Conservation (phyloP, 2,113 vertebrate genomes). For the Caranx ignobilis region DNA sequence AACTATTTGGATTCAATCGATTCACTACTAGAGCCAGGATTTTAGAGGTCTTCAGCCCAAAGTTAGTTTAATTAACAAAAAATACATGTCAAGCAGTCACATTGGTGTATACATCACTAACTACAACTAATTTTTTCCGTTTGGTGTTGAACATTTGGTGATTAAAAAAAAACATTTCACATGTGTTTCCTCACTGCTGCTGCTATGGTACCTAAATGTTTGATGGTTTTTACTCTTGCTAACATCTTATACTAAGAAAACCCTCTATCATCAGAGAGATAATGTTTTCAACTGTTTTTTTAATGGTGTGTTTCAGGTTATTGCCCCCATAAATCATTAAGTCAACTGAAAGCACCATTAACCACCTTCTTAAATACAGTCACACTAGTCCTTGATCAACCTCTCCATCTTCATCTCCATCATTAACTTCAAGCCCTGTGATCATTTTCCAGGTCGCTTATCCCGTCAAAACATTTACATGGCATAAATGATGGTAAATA, state of each 20-base stretch:
- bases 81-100: no score
- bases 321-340: constrained; percentile 5
- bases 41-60: background rate
- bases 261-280: background rate
- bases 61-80: background rate
- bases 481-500: constrained; percentile 30
- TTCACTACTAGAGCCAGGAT: background rate
- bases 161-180: background rate
- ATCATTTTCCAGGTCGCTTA: constrained; percentile 35
- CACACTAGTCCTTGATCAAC: constrained; percentile 3
- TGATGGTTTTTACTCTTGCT: background rate
- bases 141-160: background rate
- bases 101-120: background rate
- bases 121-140: background rate
- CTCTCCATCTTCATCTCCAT: constrained; percentile 42
- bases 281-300: background rate
- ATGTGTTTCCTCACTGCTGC: background rate
- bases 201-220: background rate
- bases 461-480: constrained; percentile 41
- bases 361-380: constrained; percentile 11
- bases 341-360: constrained; percentile 37
- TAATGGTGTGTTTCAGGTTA: constrained; percentile 1
- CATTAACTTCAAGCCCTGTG: constrained; percentile 33
- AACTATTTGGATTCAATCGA: constrained; percentile 21
- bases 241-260: background rate